Conservation (phyloP, 2,797 vertebrate species). For the Buphagus erythrorhynchus region DNA sequence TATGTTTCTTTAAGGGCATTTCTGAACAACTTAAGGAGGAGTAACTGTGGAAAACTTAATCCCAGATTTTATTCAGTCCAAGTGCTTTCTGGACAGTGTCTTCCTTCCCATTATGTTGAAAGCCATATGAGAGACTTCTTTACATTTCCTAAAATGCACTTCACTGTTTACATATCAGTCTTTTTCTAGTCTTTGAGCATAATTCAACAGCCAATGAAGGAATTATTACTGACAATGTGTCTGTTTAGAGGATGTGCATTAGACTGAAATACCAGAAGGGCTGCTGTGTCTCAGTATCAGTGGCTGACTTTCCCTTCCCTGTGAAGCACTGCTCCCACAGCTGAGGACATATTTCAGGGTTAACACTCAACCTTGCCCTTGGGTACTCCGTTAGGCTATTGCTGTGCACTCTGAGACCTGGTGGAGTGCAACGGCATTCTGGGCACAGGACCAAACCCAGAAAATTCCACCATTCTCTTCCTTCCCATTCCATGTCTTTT, state of each 20-base stretch:
- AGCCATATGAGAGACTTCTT: not conserved
- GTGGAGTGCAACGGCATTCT: not conserved
- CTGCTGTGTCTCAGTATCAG: not conserved
- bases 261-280: not conserved
- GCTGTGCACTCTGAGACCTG: not conserved
- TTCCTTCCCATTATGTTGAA: not conserved
- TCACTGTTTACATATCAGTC: not conserved
- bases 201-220: not conserved
- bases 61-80: not conserved
- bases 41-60: not conserved
- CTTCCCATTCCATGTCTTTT: slow-evolving; percentile 22
- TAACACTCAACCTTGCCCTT: not conserved
- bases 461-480: slow-evolving; percentile 39
- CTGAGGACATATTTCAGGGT: not conserved
- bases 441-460: slow-evolving; percentile 7
- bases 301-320: not conserved
- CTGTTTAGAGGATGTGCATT: not conserved
- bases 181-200: not conserved
- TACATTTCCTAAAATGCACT: not conserved
- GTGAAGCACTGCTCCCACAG: not conserved
- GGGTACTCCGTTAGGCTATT: not conserved
- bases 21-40: not conserved
- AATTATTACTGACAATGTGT: not conserved
- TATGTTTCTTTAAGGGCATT: not conserved
- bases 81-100: not conserved